A percentile compares a stretch with the other conserved stretches of the same genome.
These are phyloP conservation scores for Drosophila monieri DNA, from an alignment of 2,888 invertebrate species.

Conservation along the genomic window DNA sequence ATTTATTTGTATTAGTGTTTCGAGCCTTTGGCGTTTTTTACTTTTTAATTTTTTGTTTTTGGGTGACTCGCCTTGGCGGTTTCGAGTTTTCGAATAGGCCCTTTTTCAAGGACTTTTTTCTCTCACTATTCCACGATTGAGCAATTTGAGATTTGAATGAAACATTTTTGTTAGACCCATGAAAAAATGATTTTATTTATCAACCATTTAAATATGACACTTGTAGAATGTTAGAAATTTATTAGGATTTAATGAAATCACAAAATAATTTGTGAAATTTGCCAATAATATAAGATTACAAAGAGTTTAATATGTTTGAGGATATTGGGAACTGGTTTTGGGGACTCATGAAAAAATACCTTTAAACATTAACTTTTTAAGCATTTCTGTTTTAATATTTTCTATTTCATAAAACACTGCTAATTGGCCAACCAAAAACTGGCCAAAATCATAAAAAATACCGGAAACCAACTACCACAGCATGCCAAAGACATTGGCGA, in stretches of 20 bases:
- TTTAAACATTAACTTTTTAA: not conserved
- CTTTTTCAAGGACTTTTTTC: slow-evolving; percentile 9
- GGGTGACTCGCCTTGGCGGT: slow-evolving; percentile 10
- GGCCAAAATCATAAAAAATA: slow-evolving; percentile 14
- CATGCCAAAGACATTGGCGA: slow-evolving; percentile 84
- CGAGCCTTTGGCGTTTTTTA: slow-evolving; percentile 18
- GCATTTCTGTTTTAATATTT: not conserved
- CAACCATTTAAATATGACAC: too few species aligned
- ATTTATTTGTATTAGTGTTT: slow-evolving; percentile 48
- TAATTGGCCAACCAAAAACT: slow-evolving; percentile 38
- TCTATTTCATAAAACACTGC: slow-evolving; percentile 19
- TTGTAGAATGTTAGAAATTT: not conserved
- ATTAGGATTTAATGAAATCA: too few species aligned
- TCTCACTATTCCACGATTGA: not conserved
- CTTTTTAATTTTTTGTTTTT: slow-evolving; percentile 11
- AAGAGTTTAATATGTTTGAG: too few species aligned
- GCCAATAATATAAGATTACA: too few species aligned
- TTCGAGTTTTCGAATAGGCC: slow-evolving; percentile 16
- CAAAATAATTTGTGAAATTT: too few species aligned
- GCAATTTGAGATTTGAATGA: slow-evolving; percentile 5
- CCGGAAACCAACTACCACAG: slow-evolving; percentile 48
- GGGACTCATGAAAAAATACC: too few species aligned
- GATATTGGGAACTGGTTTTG: too few species aligned
- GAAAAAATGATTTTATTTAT: not conserved
- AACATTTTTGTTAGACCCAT: not conserved